Percentiles rank a stretch among this genome's conserved stretches.
These are phyloP conservation scores for Teleopsis dalmanni DNA, from an alignment of 1,140 invertebrate genomes.

Conservation along the genomic window DNA sequence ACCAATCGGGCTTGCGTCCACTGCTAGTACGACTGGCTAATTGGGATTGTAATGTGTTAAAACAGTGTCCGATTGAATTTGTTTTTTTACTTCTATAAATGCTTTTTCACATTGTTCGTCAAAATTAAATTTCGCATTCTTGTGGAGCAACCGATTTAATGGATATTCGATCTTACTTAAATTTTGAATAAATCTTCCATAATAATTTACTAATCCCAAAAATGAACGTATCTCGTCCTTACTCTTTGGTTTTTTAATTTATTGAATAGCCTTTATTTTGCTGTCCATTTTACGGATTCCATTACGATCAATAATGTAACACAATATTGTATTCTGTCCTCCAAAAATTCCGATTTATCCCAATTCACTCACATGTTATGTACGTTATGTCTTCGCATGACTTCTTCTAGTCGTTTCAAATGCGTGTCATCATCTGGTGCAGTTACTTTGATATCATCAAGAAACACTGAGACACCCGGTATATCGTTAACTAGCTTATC, in stretches of 20 bases:
- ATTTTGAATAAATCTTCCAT: conserved; percentile 16
- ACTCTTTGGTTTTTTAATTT: background rate
- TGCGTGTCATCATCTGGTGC: conserved; percentile 9
- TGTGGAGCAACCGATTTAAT: conserved; percentile 6
- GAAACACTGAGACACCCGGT: conserved; percentile 17
- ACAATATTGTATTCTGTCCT: conserved; percentile 9
- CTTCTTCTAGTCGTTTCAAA: conserved; percentile 14
- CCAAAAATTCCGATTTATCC: conserved; percentile 1
- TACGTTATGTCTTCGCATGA: conserved; percentile 18
- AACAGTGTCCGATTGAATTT: conserved; percentile 12
- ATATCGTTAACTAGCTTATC: conserved; percentile 20
- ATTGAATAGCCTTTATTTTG: conserved; percentile 3
- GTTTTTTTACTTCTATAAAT: conserved; percentile 11
- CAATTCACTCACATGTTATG: conserved; percentile 18
- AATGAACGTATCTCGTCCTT: conserved; percentile 1
- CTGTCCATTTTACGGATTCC: conserved; percentile 1
- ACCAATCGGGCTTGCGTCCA: conserved; percentile 35
- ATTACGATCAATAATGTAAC: conserved; percentile 1
- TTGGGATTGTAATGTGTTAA: conserved; percentile 34
- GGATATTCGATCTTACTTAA: conserved; percentile 13
- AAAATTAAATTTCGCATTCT: conserved; percentile 2
- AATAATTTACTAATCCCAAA: conserved; percentile 12
- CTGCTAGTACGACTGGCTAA: conserved; percentile 25
- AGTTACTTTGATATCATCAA: conserved; percentile 25
- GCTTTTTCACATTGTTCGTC: conserved; percentile 4